Conservation (phyloP, 1,140 invertebrate genomes). For the Meloidogyne hapla region DNA sequence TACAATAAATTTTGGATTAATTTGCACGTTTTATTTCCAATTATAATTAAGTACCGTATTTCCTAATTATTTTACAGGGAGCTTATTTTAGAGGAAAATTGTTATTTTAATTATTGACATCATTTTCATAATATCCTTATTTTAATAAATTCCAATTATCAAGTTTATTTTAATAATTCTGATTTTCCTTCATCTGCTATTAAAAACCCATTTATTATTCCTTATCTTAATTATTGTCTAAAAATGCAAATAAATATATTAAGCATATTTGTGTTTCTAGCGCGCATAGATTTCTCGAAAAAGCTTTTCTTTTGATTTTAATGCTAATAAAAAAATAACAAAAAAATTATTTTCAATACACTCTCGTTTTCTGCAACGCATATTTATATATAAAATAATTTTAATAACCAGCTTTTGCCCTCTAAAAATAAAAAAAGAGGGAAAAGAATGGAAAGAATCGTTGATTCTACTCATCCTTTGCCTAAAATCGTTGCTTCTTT, state of each 20-base stretch:
- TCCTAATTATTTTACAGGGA: too few species aligned
- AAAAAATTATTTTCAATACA: neutral
- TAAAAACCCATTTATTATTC: conserved; percentile 6
- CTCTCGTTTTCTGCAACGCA: neutral
- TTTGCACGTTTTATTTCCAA: too few species aligned
- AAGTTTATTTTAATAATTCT: neutral
- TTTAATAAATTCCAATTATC: neutral
- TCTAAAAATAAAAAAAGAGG: neutral
- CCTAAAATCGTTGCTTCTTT: neutral
- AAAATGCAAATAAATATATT: neutral
- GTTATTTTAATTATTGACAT: neutral
- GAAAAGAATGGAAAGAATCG: too few species aligned
- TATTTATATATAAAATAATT: neutral
- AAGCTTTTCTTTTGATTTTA: neutral
- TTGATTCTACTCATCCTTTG: neutral
- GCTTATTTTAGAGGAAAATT: neutral
- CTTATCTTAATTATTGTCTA: neutral
- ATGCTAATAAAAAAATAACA: neutral
- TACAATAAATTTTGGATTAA: too few species aligned
- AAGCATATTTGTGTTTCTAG: too few species aligned
- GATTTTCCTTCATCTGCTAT: neutral
- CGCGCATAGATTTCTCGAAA: neutral
- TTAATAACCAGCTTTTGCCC: conserved; percentile 1
- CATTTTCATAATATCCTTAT: neutral
- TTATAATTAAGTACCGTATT: too few species aligned